phyloP scores from a whole-genome alignment of 2,888 invertebrate species.

The Blera fallax region DNA sequence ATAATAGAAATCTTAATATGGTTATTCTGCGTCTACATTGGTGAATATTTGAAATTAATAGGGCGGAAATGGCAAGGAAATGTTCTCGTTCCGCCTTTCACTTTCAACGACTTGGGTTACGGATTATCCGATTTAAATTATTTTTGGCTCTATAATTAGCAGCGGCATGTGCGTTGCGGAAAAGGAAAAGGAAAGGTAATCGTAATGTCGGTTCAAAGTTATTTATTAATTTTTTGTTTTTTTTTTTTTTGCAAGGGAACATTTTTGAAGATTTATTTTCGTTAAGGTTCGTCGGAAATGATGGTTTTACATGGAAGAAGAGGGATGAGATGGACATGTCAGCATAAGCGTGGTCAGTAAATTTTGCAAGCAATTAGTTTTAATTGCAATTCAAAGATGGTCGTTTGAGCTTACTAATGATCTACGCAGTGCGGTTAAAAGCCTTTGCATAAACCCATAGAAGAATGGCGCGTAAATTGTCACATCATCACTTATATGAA shows the following conservation, averaged over 20 bases:
- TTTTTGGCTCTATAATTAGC: slow-evolving; percentile 50
- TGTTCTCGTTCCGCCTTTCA: slow-evolving; percentile 35
- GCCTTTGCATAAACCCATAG: no score
- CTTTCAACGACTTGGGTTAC: slow-evolving; percentile 13
- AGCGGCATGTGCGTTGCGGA: slow-evolving; percentile 23
- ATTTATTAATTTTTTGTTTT: slow-evolving; percentile 14
- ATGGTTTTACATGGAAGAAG: slow-evolving; percentile 10
- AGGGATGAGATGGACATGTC: not conserved
- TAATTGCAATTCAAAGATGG: not conserved
- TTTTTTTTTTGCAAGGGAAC: not conserved
- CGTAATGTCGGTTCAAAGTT: slow-evolving; percentile 47
- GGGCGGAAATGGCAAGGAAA: slow-evolving; percentile 52
- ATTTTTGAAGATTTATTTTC: slow-evolving; percentile 13
- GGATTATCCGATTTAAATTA: slow-evolving; percentile 43
- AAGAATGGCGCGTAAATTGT: no score
- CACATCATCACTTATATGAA: no score
- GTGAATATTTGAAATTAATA: slow-evolving; percentile 41
- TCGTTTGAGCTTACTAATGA: no score
- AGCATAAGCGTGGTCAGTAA: not conserved
- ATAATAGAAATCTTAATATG: slow-evolving; percentile 50
- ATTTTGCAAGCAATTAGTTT: not conserved
- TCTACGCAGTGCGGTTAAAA: no score
- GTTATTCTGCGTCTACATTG: slow-evolving; percentile 17
- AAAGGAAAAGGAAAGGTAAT: slow-evolving; percentile 30
- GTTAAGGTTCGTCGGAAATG: slow-evolving; percentile 9